Evolutionary conservation across 2,888 invertebrate genomes (phyloP).

Genomic region (Tachystola acroxantha): DNA sequence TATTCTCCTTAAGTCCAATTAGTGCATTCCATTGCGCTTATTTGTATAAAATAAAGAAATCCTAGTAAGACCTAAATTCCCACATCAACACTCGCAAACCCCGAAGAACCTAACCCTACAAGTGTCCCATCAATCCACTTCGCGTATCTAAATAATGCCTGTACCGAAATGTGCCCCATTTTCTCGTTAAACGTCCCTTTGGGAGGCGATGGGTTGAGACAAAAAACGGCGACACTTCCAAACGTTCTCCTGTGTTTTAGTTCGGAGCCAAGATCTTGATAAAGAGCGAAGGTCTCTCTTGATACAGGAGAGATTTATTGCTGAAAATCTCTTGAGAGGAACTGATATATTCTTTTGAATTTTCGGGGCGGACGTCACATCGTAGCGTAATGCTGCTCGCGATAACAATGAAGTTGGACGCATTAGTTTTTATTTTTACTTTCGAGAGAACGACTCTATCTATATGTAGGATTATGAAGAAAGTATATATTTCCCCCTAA

Average conservation of each 20-base stretch:
- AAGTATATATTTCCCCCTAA: too few relatives aligned
- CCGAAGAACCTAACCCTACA: slow-evolving; percentile 11
- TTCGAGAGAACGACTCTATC: too few relatives aligned
- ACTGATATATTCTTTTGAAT: slow-evolving; percentile 53
- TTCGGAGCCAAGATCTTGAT: slow-evolving; percentile 21
- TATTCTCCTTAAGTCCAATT: too few relatives aligned
- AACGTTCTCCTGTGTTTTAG: slow-evolving; percentile 14
- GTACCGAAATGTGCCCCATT: slow-evolving; percentile 10
- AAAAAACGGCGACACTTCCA: slow-evolving; percentile 18
- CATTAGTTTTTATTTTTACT: too few relatives aligned
- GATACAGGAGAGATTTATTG: slow-evolving; percentile 62
- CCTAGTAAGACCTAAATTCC: too few relatives aligned
- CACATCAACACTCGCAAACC: too few relatives aligned
- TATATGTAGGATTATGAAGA: too few relatives aligned
- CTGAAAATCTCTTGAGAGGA: slow-evolving; percentile 46
- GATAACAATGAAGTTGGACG: too few relatives aligned
- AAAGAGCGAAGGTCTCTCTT: slow-evolving; percentile 41
- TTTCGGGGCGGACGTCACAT: slow-evolving; percentile 33
- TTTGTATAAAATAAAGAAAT: too few relatives aligned
- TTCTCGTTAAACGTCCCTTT: slow-evolving; percentile 35
- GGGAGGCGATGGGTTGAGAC: slow-evolving; percentile 30
- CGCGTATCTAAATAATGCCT: slow-evolving; percentile 16
- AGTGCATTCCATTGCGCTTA: too few relatives aligned
- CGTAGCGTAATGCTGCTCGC: slow-evolving; percentile 7
- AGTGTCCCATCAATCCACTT: slow-evolving; percentile 19